Base-by-base conservation (phyloP, 2,888 invertebrate species). In the Ochropleura leucogaster region DNA sequence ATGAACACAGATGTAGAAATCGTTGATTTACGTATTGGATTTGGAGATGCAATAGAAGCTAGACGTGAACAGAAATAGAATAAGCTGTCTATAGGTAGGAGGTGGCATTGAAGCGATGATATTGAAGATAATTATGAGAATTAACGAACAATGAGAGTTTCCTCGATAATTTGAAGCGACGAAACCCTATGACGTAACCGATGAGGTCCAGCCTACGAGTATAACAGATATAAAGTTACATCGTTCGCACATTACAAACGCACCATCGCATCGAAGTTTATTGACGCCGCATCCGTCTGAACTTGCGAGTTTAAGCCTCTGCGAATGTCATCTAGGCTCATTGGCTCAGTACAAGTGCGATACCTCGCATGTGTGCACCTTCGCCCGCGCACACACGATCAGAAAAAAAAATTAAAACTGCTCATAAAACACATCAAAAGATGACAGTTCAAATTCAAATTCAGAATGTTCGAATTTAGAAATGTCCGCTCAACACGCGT, bases 261-360 rank as follows among this genome's bases (percentile, higher is more conserved):
- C 80, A 85, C 89, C 88, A 89, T 89, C 82, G 90, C 89, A 90
- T 88, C 92, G 92, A 92, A 93, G 94, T 93, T 93, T 94, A 93
- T 94, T 94, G 94, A 94, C 94, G 95, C 92, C 91, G 92, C 92
- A 93, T 93, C 92, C 92, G 92, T 89, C 90, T 95, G 95, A 95
- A 96, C 95, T 95, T 96, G 95, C 81, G 87, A 93, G 94, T 92
- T 92, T 93, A 93, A 94, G 94, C 93, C 93, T 92, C 89, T 90
- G 95, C 91, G 95, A 96, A 96, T 96, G 96, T 95, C 96, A 95
- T 93, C 95, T 94, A 95, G 94, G 86, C 93, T 94, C 95, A 95
- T 94, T 95, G 94, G 83, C 93, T 94, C 96, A 95, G 95, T 95
- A 92, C 92, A 90, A 92, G 85, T 92, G 93, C 94, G 92, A 93